Evolutionary conservation across 2,888 invertebrate genomes (phyloP).

Genomic region (Zootermopsis nevadensis): DNA sequence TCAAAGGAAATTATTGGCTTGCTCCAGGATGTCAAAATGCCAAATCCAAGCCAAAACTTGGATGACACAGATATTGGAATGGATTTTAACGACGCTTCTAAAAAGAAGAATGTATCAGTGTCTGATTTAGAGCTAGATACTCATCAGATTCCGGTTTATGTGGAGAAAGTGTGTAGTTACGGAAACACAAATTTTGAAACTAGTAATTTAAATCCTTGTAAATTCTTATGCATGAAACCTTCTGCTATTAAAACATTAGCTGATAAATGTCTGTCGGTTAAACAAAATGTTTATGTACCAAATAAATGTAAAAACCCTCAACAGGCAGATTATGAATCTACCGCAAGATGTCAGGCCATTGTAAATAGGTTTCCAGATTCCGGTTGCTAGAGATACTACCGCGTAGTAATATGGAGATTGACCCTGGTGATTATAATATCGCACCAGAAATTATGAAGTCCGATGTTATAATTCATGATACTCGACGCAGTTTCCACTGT

Average conservation of each 20-base stretch:
- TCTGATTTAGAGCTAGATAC: not conserved
- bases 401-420: not conserved
- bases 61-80: not conserved
- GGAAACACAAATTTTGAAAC: not conserved
- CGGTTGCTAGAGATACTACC: not conserved
- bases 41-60: not conserved
- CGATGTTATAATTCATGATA: not conserved
- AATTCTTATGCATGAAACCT: slow-evolving; percentile 20
- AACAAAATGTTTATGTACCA: slow-evolving; percentile 20
- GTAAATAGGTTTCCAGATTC: not conserved
- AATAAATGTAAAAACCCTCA: slow-evolving; percentile 8
- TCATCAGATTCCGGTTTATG: not conserved
- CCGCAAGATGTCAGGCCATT: not conserved
- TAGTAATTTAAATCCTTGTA: not conserved
- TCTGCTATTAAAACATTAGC: not conserved
- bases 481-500: not conserved
- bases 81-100: not conserved
- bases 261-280: not conserved
- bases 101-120: not conserved
- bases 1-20: not conserved
- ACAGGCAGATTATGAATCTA: not conserved
- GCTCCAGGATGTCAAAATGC: no score
- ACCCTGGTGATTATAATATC: not conserved
- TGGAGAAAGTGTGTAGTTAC: slow-evolving; percentile 18
- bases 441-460: not conserved